These are phyloP conservation scores for Osmerus mordax DNA, from an alignment of 2,113 vertebrate genomes.

Conservation along the genomic window DNA sequence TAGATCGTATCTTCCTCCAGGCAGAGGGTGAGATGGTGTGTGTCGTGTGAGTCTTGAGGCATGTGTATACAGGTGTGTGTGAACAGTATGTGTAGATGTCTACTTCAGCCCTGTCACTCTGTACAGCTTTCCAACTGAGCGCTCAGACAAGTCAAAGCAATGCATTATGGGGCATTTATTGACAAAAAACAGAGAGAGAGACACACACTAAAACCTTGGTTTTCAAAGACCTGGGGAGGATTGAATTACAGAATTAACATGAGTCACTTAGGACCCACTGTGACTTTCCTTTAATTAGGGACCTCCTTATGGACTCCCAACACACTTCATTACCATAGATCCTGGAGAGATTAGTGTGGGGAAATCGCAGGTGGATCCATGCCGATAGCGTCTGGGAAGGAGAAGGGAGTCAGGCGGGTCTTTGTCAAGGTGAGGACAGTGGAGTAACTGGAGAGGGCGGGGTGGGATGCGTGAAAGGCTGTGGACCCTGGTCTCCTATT, in stretches of 20 bases:
- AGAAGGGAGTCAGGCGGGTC: slow-evolving; percentile 68
- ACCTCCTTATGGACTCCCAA: slow-evolving; percentile 63
- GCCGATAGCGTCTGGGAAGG: slow-evolving; percentile 72
- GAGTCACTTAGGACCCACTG: slow-evolving; percentile 64
- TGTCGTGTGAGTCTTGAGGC: slow-evolving; percentile 75
- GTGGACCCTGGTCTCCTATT: slow-evolving; percentile 63
- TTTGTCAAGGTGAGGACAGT: slow-evolving; percentile 75
- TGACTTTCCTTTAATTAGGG: slow-evolving; percentile 66
- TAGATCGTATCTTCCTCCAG: slow-evolving; percentile 66
- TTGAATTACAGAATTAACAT: slow-evolving; percentile 94
- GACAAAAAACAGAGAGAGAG: slow-evolving; percentile 51
- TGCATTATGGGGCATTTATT: slow-evolving; percentile 56
- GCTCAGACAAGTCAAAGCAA: slow-evolving; percentile 38
- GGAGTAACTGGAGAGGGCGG: slow-evolving; percentile 72
- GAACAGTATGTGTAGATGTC: no score
- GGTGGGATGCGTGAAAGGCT: slow-evolving; percentile 75
- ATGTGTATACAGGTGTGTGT: no score
- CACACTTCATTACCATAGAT: slow-evolving; percentile 73
- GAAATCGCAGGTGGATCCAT: slow-evolving; percentile 68
- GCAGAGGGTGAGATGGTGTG: slow-evolving; percentile 71
- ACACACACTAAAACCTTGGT: slow-evolving; percentile 45
- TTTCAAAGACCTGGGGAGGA: slow-evolving; percentile 45
- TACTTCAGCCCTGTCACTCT: slow-evolving; percentile 2
- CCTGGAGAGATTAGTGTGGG: slow-evolving; percentile 55
- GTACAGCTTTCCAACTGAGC: slow-evolving; percentile 24